Evolutionary conservation across 2,888 invertebrate species (phyloP), one percentile per base, ranked within the genome.

Genomic region (Dexiosoma caninum): DNA sequence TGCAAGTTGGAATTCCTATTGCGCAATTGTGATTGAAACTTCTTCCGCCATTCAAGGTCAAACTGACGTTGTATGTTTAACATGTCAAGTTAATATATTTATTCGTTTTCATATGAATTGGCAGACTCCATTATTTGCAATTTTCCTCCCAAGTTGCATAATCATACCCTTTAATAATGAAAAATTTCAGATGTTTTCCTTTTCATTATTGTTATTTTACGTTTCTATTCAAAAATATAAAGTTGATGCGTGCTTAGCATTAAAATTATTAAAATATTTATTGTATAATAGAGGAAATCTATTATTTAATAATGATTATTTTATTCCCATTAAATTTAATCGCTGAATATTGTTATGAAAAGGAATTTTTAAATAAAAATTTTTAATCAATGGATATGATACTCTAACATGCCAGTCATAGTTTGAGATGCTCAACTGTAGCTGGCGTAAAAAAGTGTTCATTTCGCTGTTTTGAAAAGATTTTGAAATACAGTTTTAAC

Each of bases 41-140:
- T 78, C 64, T 81, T 81, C 81, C 64, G 67, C 74, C 21, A 53
- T 42, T 81, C 69, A 78, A 81, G 74, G 81, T 81, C 70, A 74
- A 71, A 59, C 42, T 51, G 49, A 40, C 42, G 44, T 55, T 2
- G 16, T n/a, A 44, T 46, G 55, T 49, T 64, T 46, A 23, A 16
- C 27, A 42, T 27, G 23, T 23, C 44, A 60, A 60, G 19, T 44
- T 12, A 14, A 44, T 44, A 44, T n/a, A n/a, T 67, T 42, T 32
- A 44, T 35, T 32, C 16, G 14, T 72, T 64, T 42, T 14, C 37
- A 30, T 60, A 12, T n/a, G 27, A 40, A 35, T 37, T n/a, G 49
- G 27, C 21, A 5, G 37, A 44, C n/a, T 44, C 16, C 9, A 37
- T 27, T 5, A 30, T 40, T 42, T 51, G 30, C 8, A 21, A 42